Percentiles rank a stretch among this genome's conserved stretches.
Conservation (phyloP, 2,888 invertebrate species). For the Polymixis flavicincta region DNA sequence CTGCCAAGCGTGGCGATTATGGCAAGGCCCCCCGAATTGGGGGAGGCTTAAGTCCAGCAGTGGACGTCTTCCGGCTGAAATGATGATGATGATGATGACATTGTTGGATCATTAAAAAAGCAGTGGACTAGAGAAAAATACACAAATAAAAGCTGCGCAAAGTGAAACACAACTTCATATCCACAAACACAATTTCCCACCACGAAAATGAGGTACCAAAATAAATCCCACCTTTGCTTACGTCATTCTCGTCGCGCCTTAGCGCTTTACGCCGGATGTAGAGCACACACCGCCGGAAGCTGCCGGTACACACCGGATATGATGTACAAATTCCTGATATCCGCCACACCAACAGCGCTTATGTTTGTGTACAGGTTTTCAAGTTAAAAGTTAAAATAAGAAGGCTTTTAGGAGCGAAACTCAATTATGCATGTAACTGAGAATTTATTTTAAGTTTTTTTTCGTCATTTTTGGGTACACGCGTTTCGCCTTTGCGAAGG, state of each 20-base stretch:
- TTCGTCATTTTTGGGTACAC: background rate
- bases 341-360: conserved; percentile 72
- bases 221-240: conserved; percentile 47
- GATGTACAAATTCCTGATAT: conserved; percentile 87
- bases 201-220: conserved; percentile 28
- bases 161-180: background rate
- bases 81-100: no score
- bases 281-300: conserved; percentile 80
- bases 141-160: background rate
- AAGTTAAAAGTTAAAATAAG: conserved; percentile 35
- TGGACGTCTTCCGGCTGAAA: no score
- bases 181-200: conserved; percentile 13
- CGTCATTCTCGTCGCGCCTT: conserved; percentile 57
- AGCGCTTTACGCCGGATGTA: conserved; percentile 65
- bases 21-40: no score
- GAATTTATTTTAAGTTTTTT: conserved; percentile 1
- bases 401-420: conserved; percentile 24
- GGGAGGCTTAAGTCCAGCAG: no score
- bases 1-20: no score
- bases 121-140: no score
- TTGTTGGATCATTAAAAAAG: no score
- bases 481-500: background rate
- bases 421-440: conserved; percentile 18
- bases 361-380: conserved; percentile 64
- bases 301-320: conserved; percentile 85